Evolutionary conservation across 2,113 vertebrate genomes (phyloP), one percentile per base, ranked within the genome.

Genomic region (Cebus imitator): DNA sequence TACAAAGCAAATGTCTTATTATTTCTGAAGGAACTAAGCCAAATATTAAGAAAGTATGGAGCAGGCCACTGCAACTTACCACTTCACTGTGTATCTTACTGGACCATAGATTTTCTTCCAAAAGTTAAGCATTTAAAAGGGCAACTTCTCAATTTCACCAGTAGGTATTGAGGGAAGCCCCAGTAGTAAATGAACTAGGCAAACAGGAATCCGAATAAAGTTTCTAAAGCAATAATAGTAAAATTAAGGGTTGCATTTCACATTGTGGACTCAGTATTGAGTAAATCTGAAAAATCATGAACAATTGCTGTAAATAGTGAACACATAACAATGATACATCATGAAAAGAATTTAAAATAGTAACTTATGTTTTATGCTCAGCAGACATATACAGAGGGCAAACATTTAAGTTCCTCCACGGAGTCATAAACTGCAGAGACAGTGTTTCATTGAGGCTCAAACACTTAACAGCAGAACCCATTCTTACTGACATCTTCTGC

Each of bases 1-100:
- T 78, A 84, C 55, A 97, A 84, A 94, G 17, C 58, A 82, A 94
- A 80, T 45, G 18, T 30, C 50, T 85, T 92, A 87, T 90, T 81
- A 95, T 64, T 86, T 94, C 14, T 79, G 21, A 94, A 37, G 18
- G 27, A 93, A 86, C 16, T 45, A 68, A 50, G 50, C 11, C 78
- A 94, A 95, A 61, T 86, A 78, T 32, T 68, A 87, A 78, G 48
- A 80, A 79, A 79, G 3, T 76, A 45, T 52, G 30, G 68, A 43
- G 30, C 14, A 84, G 43, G 16, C 48, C 58, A 76, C 2, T 72
- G 37, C 17, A 70, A 68, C 1, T 55, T 89, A 43, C n/a, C 16
- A 20, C 17, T 61, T 0, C 50, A 58, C 55, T 83, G 14, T 3
- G 2, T 91, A 45, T 89, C 43, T 89, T 30, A 68, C 6, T 91